These are phyloP conservation scores for Bugula neritina DNA, from an alignment of 2,888 invertebrate species.

Conservation along the genomic window DNA sequence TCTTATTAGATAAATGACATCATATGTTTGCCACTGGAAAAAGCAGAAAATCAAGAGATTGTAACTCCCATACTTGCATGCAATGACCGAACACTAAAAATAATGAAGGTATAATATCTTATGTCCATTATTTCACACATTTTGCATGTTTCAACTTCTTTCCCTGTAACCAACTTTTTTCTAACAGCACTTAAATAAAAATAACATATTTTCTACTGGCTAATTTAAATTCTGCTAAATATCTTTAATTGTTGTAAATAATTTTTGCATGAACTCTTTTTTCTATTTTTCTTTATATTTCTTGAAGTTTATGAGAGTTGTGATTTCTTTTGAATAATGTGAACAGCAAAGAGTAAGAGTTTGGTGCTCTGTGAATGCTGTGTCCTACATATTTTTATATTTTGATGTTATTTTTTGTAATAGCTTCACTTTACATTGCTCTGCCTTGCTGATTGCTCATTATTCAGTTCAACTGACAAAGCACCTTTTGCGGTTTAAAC, in stretches of 20 bases:
- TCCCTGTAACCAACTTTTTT: neutral
- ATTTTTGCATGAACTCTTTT: too few species aligned
- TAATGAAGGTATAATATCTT: constrained; percentile 62
- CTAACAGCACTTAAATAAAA: neutral
- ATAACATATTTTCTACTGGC: too few species aligned
- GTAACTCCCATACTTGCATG: constrained; percentile 68
- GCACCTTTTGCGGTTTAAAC: too few species aligned
- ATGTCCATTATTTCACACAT: neutral
- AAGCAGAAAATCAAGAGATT: constrained; percentile 37
- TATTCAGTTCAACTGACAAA: too few species aligned
- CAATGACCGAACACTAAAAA: constrained; percentile 71
- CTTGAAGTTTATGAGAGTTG: neutral
- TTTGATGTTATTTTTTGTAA: neutral
- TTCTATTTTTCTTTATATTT: neutral
- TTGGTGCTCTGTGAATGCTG: neutral
- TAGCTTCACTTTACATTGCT: neutral
- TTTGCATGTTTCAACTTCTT: neutral
- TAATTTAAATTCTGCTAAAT: too few species aligned
- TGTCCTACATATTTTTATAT: neutral
- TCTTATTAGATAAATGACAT: constrained; percentile 68
- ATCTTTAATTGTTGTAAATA: too few species aligned
- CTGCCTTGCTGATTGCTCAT: too few species aligned
- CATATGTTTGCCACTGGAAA: constrained; percentile 60
- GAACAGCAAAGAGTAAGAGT: neutral
- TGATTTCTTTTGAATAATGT: neutral